Evolutionary conservation across 2,888 invertebrate genomes (phyloP).

Genomic region (Argyra leucocephala): DNA sequence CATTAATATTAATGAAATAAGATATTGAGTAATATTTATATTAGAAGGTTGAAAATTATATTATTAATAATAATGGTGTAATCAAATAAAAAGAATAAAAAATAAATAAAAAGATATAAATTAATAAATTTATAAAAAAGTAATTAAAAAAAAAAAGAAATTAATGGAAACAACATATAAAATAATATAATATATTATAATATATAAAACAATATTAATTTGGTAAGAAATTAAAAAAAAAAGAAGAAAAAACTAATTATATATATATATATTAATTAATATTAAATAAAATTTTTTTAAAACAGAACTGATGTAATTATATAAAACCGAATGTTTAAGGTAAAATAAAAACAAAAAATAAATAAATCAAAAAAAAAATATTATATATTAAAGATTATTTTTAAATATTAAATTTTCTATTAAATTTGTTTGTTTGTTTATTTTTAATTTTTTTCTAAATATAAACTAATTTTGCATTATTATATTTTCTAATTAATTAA

Average conservation of each 20-base stretch:
- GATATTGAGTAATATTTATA: background rate
- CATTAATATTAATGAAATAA: slow-evolving; percentile 1
- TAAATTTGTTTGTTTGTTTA: too few species aligned
- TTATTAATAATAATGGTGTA: background rate
- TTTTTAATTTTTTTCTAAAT: too few species aligned
- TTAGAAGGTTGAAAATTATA: slow-evolving; percentile 1
- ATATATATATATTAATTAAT: background rate
- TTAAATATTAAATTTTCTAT: too few species aligned
- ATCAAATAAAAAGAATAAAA: background rate
- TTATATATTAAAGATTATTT: too few species aligned
- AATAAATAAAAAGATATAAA: background rate
- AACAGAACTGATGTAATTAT: slow-evolving; percentile 10
- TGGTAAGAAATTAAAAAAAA: background rate
- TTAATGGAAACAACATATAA: background rate
- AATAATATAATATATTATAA: too few species aligned
- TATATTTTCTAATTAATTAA: too few species aligned
- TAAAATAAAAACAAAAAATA: background rate
- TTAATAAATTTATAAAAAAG: background rate
- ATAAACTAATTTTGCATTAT: too few species aligned
- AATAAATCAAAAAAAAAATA: too few species aligned
- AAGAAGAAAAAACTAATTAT: background rate
- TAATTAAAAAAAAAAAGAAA: background rate
- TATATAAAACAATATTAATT: background rate
- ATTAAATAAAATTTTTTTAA: background rate
- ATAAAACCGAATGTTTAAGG: background rate